phyloP scores from a whole-genome alignment of 30 jellyfish, hydroid and myxozoan species.

The Hydra vulgaris region DNA sequence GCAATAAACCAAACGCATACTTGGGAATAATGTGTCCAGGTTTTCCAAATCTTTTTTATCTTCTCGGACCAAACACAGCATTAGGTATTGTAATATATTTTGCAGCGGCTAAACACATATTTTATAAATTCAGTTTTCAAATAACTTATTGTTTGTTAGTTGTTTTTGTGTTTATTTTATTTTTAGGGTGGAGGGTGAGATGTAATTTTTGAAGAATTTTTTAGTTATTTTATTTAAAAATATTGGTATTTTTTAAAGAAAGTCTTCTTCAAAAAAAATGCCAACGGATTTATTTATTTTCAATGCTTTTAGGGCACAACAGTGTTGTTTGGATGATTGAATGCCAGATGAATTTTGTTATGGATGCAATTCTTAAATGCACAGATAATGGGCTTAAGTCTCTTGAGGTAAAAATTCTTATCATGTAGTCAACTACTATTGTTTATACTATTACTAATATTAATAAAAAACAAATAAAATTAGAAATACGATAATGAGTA shows the following conservation, averaged over 20 bases:
- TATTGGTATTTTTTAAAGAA: not conserved
- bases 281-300: not conserved
- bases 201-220: not conserved
- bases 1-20: not conserved
- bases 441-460: no score
- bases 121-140: no score
- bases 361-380: not conserved
- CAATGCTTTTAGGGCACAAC: not conserved
- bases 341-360: not conserved
- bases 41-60: not conserved
- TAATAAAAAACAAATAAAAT: no score
- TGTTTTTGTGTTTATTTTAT: no score
- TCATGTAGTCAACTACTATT: no score
- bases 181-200: no score
- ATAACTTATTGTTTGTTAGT: no score
- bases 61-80: slow-evolving; percentile 1
- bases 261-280: no score
- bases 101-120: not conserved
- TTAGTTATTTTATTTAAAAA: not conserved
- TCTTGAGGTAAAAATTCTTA: slow-evolving; percentile 1
- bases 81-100: no score
- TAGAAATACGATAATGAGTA: no score
- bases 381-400: not conserved
- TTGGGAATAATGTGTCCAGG: not conserved
- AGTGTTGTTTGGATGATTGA: slow-evolving; percentile 1